These are phyloP conservation scores for Ellobius talpinus DNA, from an alignment of 2,113 vertebrate species.

Conservation along the genomic window DNA sequence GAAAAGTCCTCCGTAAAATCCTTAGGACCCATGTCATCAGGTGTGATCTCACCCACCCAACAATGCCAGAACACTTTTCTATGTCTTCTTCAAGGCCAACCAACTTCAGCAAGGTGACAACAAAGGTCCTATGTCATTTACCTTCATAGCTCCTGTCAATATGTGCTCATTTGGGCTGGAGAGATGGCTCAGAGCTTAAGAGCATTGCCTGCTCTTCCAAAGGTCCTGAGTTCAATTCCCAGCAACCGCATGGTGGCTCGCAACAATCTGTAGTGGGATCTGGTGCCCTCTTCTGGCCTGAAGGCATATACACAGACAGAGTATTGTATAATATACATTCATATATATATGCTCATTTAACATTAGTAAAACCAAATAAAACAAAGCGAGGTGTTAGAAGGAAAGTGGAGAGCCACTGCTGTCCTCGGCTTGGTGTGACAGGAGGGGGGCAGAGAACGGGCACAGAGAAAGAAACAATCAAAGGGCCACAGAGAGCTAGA, in stretches of 20 bases:
- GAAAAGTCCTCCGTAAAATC: not conserved
- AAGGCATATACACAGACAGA: too few relatives aligned
- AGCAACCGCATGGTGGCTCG: too few relatives aligned
- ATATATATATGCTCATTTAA: not conserved
- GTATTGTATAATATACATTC: too few relatives aligned
- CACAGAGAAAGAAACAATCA: too few relatives aligned
- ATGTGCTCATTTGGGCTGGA: not conserved
- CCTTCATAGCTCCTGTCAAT: not conserved
- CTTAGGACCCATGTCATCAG: too few relatives aligned
- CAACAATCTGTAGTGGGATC: too few relatives aligned
- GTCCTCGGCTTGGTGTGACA: not conserved
- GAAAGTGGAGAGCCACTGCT: not conserved
- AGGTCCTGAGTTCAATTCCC: too few relatives aligned
- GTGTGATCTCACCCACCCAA: not conserved
- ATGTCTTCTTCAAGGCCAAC: not conserved
- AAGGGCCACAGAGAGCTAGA: not conserved
- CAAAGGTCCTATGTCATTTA: not conserved
- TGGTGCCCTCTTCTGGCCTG: too few relatives aligned
- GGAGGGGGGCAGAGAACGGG: not conserved
- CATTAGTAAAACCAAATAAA: not conserved
- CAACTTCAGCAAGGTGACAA: not conserved
- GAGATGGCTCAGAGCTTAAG: too few relatives aligned
- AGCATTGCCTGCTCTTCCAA: too few relatives aligned
- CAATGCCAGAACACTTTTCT: not conserved
- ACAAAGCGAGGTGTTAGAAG: not conserved